Evolutionary conservation across 2,113 vertebrate species (phyloP), one percentile per base, ranked within the genome.

Genomic region (Setophaga petechia): DNA sequence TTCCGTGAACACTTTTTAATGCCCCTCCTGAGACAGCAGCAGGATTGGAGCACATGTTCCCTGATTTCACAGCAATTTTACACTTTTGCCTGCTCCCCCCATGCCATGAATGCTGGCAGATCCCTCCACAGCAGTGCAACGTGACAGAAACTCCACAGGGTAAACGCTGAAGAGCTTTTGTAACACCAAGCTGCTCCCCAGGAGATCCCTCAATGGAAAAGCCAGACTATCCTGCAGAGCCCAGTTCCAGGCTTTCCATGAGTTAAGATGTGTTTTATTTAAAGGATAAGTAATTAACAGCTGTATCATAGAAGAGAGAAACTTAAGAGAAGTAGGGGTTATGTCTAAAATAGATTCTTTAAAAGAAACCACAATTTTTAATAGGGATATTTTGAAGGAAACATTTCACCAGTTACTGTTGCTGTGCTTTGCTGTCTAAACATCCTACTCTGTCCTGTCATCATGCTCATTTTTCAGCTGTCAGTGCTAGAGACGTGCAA

Each of bases 391-490:
- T 71, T 75, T 31, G 17, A 96, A 61, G 19, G 27, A 57, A 82
- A 19, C 23, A 41, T 87, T 93, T 82, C 51, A 27, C 13, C n/a
- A 30, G 61, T 74, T 69, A 74, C 31, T 61, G 54, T 41, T 49
- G 46, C 31, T 74, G 76, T 41, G 54, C 77, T 93, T 92, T 87
- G 22, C 83, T 89, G 44, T 85, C 89, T 90, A 92, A 63, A 87
- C 54, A 90, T 33, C 76, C 65, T 88, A 15, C 75, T 80, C 84
- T 79, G 18, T 79, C 12, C 28, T 93, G 28, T 86, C 66, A 94
- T 49, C 51, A n/a, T 67, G 78, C 63, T 94, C 15, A 79, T 87
- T 96, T 84, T 91, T 74, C 86, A 89, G 39, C 66, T 90, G 93
- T 93, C 59, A 72, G 6, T 75, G 61, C 9, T 52, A 90, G 71